These are phyloP conservation scores for Dicentrarchus labrax DNA, from an alignment of 2,113 vertebrate species.

Conservation along the genomic window DNA sequence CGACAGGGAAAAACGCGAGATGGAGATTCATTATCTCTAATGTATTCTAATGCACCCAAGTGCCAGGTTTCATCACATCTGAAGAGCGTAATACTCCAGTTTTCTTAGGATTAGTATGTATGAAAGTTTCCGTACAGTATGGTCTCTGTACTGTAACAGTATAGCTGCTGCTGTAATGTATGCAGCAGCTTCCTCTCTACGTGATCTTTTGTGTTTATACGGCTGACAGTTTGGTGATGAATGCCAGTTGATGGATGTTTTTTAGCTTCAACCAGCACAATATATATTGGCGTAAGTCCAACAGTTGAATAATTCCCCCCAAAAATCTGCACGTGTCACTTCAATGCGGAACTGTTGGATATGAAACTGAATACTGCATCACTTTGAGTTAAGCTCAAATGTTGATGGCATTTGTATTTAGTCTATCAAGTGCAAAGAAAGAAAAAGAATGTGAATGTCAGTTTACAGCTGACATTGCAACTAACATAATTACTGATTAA, in stretches of 20 bases:
- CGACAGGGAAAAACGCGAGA: neutral
- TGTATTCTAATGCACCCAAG: constrained; percentile 58
- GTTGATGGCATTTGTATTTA: neutral
- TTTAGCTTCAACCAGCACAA: neutral
- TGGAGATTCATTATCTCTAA: constrained; percentile 61
- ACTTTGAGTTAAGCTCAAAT: neutral
- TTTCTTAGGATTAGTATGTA: constrained; percentile 26
- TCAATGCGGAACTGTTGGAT: neutral
- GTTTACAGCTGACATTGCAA: neutral
- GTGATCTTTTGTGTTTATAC: constrained; percentile 8
- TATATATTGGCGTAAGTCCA: neutral
- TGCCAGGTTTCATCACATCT: constrained; percentile 48
- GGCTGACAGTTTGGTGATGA: constrained; percentile 10
- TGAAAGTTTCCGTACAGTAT: constrained; percentile 4
- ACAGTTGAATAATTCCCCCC: neutral
- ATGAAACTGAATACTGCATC: neutral
- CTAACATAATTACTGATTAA: too few relatives aligned
- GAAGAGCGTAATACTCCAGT: constrained; percentile 30
- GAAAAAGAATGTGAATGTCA: neutral
- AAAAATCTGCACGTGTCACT: neutral
- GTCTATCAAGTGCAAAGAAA: neutral
- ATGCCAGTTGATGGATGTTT: neutral
- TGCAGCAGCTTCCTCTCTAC: neutral
- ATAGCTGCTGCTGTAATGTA: neutral
- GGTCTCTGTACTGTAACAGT: constrained; percentile 11